Conservation (phyloP, 2,113 vertebrate genomes). For the Tupaia chinensis region DNA sequence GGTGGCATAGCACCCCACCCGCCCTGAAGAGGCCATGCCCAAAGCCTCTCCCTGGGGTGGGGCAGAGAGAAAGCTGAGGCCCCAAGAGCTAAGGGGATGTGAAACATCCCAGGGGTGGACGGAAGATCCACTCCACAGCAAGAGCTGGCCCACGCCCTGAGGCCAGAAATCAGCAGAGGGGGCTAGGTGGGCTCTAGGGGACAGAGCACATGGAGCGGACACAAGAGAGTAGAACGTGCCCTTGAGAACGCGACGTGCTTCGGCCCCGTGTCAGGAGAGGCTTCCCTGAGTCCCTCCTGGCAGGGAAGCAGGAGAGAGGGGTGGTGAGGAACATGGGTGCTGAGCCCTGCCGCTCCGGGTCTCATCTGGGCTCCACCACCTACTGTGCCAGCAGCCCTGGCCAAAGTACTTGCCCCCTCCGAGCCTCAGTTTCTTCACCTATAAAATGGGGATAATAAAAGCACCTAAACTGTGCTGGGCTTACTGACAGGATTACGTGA, state of each 20-base stretch:
- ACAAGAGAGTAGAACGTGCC: rapidly evolving
- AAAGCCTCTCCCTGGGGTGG: not conserved
- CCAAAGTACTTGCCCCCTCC: not conserved
- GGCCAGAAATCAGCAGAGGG: not conserved
- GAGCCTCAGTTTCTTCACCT: not conserved
- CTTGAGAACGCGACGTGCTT: not conserved
- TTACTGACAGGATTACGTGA: not conserved
- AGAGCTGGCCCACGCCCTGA: not conserved
- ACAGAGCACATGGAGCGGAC: rapidly evolving
- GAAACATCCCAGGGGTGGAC: not conserved
- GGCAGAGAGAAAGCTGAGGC: not conserved
- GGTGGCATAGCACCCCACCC: not conserved
- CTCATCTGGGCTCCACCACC: not conserved
- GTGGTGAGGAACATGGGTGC: not conserved
- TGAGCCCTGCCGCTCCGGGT: rapidly evolving
- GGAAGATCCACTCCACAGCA: not conserved
- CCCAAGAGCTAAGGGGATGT: not conserved
- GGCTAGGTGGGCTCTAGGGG: not conserved
- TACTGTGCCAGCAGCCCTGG: not conserved
- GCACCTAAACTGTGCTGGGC: not conserved
- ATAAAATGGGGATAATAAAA: not conserved
- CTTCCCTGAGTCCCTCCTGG: not conserved
- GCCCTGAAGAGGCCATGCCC: not conserved
- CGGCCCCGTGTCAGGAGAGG: not conserved
- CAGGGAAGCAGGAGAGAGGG: no score